Evolutionary conservation across 2,797 vertebrate species (phyloP), one percentile per base, ranked within the genome.

Genomic region (Parotocinclus haroldoi): DNA sequence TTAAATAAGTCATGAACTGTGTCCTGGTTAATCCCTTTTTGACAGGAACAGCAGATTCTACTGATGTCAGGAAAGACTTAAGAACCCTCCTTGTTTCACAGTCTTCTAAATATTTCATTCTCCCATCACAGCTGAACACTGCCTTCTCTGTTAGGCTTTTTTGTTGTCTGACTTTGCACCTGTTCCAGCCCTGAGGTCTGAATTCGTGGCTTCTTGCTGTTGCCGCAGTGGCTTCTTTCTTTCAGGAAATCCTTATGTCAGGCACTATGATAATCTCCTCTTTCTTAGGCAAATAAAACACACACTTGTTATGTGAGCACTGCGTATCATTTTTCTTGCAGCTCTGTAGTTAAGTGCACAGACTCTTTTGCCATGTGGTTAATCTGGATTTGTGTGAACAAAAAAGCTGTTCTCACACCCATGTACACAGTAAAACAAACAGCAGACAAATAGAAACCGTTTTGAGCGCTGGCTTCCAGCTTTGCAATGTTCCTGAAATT

Each of bases 81-180:
- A 87, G 83, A 85, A 84, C 77, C 80, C 79, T 82, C 83, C 84
- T 80, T 84, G 84, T 89, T 88, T 88, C 85, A 81, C 84, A 82
- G 79, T 85, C 81, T 82, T 78, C 83, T 75, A 85, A 89, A 90
- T 87, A 88, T 89, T 88, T 89, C 82, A 87, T 76, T 82, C 80
- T 81, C 76, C 49, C 63, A 80, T 81, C 84, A 82, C 76, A 80
- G 66, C 78, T 69, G 64, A 81, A 89, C 89, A 88, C 84, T 86
- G 87, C 76, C 81, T 75, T 72, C 84, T 87, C 85, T 91, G 88
- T 90, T 86, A 83, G 78, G 74, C 75, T 73, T 81, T 78, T 86
- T 82, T 85, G 75, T 82, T 78, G 76, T 72, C 78, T 80, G 84
- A 81, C 86, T 88, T 89, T 89, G 89, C 86, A 90, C 85, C 88